Evolutionary conservation across 2,113 vertebrate genomes (phyloP), one percentile per base, ranked within the genome.

Genomic region (Phrynocephalus versicolor): DNA sequence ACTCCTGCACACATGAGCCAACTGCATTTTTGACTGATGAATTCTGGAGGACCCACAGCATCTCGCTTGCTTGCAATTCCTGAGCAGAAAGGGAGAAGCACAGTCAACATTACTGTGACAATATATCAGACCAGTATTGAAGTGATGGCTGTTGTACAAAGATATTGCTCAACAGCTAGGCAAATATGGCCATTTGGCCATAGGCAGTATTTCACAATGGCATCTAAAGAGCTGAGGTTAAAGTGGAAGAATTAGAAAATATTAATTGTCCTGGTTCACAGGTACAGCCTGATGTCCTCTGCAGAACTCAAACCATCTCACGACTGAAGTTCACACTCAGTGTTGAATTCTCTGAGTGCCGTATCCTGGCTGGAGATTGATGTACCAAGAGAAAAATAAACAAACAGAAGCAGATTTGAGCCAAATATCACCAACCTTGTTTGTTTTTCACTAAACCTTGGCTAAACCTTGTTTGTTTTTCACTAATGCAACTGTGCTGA

Each of bases 1-100:
- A 65, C 0, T 0, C 73, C 41, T 79, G 72, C 71, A 73, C 25
- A 33, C 60, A 81, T 85, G 83, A 86, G 80, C 80, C 87, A 84
- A 74, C 39, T 77, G 58, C 0, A 1, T 15, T 81, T 72, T 27
- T 30, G 67, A 58, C 27, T 0, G 0, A 85, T 69, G 70, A 60
- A 41, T 0, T 0, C 0, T 23, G 71, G 73, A 35, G 0, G 21
- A 18, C 21, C 45, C 19, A 14, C 30, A 77, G 57, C 30, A 77
- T 57, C 55, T 87, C n/a, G 27, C 19, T n/a, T 12, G 79, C n/a
- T 69, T 0, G 0, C 21, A 45, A 35, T 73, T 25, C 55, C 72
- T 64, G 51, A 76, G 64, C 83, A 82, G 60, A 85, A 84, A 62
- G 45, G 51, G 73, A 81, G 39, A 23, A 30, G 33, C 15, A n/a